phyloP scores from a whole-genome alignment of 2,113 vertebrate species.

The Falcunculus frontatus region DNA sequence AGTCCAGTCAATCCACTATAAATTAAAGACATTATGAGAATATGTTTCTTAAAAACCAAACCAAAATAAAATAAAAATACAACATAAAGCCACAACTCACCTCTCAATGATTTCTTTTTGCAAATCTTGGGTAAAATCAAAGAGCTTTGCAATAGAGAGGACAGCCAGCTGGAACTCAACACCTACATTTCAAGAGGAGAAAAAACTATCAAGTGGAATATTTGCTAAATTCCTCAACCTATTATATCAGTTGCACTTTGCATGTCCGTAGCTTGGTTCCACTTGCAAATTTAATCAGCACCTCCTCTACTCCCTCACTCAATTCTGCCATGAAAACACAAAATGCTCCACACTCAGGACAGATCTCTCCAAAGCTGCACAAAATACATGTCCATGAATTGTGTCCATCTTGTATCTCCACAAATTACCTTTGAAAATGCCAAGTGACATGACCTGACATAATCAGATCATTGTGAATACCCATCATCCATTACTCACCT shows the following conservation, averaged over 20 bases:
- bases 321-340: background rate
- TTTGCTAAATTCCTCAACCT: background rate
- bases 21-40: background rate
- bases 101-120: constrained; percentile 86
- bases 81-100: constrained; percentile 70
- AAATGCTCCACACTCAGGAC: background rate
- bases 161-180: constrained; percentile 86
- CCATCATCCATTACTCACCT: background rate
- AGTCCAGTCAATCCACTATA: background rate
- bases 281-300: background rate
- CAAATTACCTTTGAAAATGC: background rate
- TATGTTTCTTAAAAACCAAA: background rate
- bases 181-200: constrained; percentile 67
- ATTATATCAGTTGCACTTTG: background rate
- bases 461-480: background rate
- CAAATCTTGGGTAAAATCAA: constrained; percentile 89
- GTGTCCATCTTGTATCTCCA: background rate
- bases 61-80: background rate
- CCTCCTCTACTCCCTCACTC: background rate
- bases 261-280: background rate
- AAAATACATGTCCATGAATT: background rate
- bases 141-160: constrained; percentile 84
- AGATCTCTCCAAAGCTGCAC: background rate
- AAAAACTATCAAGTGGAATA: background rate
- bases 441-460: background rate